A percentile compares a stretch with the other conserved stretches of the same genome.
phyloP scores from a whole-genome alignment of 2,113 vertebrate species.

The Meriones unguiculatus region DNA sequence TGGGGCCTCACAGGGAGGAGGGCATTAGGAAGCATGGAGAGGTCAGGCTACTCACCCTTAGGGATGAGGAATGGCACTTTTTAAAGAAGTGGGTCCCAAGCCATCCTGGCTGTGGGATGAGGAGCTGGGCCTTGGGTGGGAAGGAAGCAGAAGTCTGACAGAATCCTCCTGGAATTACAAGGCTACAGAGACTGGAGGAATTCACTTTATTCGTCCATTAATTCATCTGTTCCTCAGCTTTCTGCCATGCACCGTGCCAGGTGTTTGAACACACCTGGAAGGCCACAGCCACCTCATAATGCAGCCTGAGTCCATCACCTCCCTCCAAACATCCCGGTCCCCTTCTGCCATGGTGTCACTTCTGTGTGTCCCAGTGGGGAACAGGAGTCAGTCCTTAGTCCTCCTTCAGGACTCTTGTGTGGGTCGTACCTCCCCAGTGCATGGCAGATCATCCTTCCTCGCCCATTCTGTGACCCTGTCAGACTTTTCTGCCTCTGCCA shows the following conservation, averaged over 20 bases:
- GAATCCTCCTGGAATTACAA: not conserved
- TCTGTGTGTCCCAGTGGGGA: not conserved
- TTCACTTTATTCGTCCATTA: not conserved
- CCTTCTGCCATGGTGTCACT: too few relatives aligned
- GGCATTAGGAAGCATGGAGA: not conserved
- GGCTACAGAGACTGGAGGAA: not conserved
- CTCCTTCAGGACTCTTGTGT: not conserved
- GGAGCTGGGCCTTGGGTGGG: not conserved
- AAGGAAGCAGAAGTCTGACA: not conserved
- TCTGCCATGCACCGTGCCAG: not conserved
- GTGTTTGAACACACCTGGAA: not conserved
- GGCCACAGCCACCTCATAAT: not conserved
- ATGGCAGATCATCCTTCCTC: fast-evolving
- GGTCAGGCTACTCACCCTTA: not conserved
- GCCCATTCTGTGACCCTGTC: fast-evolving
- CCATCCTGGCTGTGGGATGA: not conserved
- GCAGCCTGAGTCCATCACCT: not conserved
- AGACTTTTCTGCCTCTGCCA: not conserved
- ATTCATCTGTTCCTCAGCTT: not conserved
- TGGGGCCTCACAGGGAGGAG: not conserved
- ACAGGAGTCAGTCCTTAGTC: not conserved
- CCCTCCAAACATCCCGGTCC: not conserved
- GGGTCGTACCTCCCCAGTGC: not conserved
- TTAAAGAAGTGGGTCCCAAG: not conserved
- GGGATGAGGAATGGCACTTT: not conserved